phyloP scores from a whole-genome alignment of 2,113 vertebrate genomes.

The Aramus guarauna region DNA sequence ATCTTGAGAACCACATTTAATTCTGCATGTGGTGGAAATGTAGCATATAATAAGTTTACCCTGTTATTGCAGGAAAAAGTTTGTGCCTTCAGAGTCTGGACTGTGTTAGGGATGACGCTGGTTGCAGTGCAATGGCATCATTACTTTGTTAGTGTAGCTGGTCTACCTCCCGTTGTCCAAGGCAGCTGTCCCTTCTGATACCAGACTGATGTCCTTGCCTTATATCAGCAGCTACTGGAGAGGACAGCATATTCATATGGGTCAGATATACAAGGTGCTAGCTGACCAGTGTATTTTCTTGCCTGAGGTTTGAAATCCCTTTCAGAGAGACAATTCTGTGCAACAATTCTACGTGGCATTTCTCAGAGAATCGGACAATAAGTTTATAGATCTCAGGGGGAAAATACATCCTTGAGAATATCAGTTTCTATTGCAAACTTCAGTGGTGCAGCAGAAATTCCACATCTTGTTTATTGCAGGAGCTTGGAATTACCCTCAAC shows the following conservation, averaged over 20 bases:
- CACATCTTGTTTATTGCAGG: not conserved
- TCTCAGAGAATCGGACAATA: not conserved
- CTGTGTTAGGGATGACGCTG: not conserved
- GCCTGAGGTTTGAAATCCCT: not conserved
- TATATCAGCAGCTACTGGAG: not conserved
- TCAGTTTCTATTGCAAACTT: not conserved
- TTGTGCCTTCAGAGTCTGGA: not conserved
- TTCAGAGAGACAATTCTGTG: not conserved
- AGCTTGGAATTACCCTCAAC: not conserved
- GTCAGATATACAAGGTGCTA: not conserved
- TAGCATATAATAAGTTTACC: not conserved
- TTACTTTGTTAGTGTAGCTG: not conserved
- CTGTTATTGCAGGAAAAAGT: not conserved
- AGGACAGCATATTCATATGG: fast-evolving
- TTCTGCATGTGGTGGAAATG: not conserved
- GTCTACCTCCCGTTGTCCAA: not conserved
- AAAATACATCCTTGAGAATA: not conserved
- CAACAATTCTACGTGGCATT: not conserved
- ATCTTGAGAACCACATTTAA: not conserved
- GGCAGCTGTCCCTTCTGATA: not conserved
- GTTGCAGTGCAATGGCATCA: not conserved
- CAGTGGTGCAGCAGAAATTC: not conserved
- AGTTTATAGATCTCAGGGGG: not conserved
- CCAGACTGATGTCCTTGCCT: not conserved
- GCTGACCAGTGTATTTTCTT: not conserved